Conservation (phyloP, 1,140 invertebrate species). For the Hyles vespertilio region DNA sequence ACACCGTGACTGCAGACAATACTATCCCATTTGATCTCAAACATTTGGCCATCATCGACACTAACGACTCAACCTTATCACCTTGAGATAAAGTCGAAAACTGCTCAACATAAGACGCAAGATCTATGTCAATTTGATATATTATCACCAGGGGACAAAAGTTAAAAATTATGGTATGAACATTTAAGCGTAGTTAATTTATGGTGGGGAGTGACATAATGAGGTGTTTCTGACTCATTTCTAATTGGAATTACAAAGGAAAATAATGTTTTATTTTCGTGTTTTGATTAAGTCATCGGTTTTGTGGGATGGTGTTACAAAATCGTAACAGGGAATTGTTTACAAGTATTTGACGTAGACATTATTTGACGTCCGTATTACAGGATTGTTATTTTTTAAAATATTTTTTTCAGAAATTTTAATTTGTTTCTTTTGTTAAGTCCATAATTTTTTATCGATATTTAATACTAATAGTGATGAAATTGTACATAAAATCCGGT, state of each 20-base stretch:
- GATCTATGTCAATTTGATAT: slow-evolving; percentile 8
- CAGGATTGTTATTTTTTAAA: too few species aligned
- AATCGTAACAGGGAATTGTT: too few species aligned
- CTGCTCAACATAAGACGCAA: not conserved
- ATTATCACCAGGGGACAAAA: not conserved
- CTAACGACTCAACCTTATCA: not conserved
- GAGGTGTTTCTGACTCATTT: slow-evolving; percentile 19
- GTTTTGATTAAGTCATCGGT: too few species aligned
- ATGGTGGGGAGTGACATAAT: slow-evolving; percentile 20
- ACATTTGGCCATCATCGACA: slow-evolving; percentile 10
- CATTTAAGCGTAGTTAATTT: slow-evolving; percentile 16
- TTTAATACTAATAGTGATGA: too few species aligned
- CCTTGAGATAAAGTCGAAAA: not conserved
- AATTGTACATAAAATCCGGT: too few species aligned
- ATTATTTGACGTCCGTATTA: too few species aligned
- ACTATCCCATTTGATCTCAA: slow-evolving; percentile 18
- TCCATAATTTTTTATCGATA: too few species aligned
- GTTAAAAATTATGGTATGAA: slow-evolving; percentile 4
- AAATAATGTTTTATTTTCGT: not conserved
- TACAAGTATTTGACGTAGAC: too few species aligned
- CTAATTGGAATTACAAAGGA: slow-evolving; percentile 14
- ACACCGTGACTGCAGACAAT: slow-evolving; percentile 12
- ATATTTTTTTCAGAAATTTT: too few species aligned
- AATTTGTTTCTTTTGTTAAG: too few species aligned
- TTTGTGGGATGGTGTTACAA: too few species aligned